Percentiles rank a stretch among this genome's conserved stretches.
phyloP scores from a whole-genome alignment of 2,888 invertebrate species.

The Dusona sp. region DNA sequence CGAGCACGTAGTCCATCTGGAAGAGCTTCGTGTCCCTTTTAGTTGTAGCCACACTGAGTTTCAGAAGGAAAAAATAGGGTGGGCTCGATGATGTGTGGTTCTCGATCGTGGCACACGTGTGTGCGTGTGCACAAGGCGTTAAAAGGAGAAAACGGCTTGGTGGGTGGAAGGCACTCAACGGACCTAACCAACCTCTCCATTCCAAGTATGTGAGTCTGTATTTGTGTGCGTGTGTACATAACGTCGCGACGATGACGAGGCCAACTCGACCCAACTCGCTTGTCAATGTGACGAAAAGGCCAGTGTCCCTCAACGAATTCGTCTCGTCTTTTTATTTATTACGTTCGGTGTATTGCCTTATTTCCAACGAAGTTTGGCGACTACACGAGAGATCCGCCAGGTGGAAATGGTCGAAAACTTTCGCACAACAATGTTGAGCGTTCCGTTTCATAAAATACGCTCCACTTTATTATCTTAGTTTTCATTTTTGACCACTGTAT shows the following conservation, averaged over 20 bases:
- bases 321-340: constrained; percentile 13
- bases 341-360: constrained; percentile 22
- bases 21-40: constrained; percentile 44
- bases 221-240: not conserved
- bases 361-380: not conserved
- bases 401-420: not conserved
- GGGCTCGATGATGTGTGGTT: constrained; percentile 26
- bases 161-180: constrained; percentile 37
- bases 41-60: constrained; percentile 43
- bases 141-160: constrained; percentile 41
- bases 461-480: not conserved
- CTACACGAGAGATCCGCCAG: not conserved
- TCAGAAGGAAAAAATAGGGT: constrained; percentile 48
- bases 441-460: not conserved
- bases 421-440: not conserved
- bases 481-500: too few relatives aligned
- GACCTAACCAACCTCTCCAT: constrained; percentile 48
- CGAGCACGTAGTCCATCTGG: constrained; percentile 63
- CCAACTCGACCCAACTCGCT: constrained; percentile 37
- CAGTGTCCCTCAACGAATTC: constrained; percentile 25
- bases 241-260: constrained; percentile 60
- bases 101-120: constrained; percentile 34
- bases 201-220: constrained; percentile 21
- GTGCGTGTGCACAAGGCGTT: constrained; percentile 32
- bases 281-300: constrained; percentile 32